Base-by-base conservation (phyloP, 2,888 invertebrate genomes). In the Asteroscopus sphinx region DNA sequence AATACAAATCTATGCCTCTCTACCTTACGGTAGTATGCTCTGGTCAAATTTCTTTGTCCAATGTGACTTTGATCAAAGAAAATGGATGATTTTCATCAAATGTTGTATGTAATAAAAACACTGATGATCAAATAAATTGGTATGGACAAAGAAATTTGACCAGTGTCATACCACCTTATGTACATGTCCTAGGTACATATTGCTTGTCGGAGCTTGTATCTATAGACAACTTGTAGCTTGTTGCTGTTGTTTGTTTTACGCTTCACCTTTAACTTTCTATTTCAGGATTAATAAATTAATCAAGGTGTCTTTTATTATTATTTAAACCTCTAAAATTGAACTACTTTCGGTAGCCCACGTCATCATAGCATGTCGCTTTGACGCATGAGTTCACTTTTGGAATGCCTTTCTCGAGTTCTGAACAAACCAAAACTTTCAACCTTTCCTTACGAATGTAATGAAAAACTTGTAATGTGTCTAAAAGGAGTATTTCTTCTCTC, bases 171-270 rank as follows among this genome's bases (percentile, higher is more conserved):
- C 32, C 69, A 61, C 60, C 39, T 48, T 42, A 67, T 72, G 58
- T 75, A 54, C 68, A 63, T 65, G 36, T 53, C 48, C 51, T 12
- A n/a, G n/a, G n/a, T 52, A 54, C 28, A 58, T 70, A 71, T 74
- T 77, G 80, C 82, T 69, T 74, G 57, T 76, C 72, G 75, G 68
- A 66, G 85, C 86, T 85, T 83, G 63, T 72, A 68, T 83, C 62
- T 72, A 68, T 72, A 78, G 75, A 80, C 75, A 71, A 73, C 39
- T 74, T 5, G 70, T 71, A 75, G 87, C 81, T 81, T 80, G 78
- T 80, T 75, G 79, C 81, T 82, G 62, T 73, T 63, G 52, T 63
- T 80, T 76, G 67, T 73, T 75, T 77, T 48, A 73, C 13, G 69
- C 61, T 49, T 61, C 40, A 47, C 44, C 41, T 51, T 26, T 48